Evolutionary conservation across 37 sponge, comb jelly and placozoan genomes (phyloP).

Genomic region (Crambe crambe): DNA sequence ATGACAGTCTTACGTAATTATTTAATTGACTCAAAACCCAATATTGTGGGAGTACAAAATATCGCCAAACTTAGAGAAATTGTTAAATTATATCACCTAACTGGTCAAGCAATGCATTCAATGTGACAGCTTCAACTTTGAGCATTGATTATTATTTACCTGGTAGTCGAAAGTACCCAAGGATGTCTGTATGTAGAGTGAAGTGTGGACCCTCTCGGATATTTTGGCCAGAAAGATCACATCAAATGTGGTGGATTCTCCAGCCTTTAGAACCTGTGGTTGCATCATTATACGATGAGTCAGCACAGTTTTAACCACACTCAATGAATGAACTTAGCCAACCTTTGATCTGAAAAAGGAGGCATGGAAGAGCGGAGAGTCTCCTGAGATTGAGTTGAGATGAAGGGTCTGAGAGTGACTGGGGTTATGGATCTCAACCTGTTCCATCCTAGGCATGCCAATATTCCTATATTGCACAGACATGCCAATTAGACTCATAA

Average conservation of each 20-base stretch:
- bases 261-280: slow-evolving; percentile 39
- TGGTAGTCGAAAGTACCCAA: slow-evolving; percentile 65
- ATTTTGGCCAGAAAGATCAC: slow-evolving; percentile 74
- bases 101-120: too few species aligned
- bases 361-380: slow-evolving; percentile 73
- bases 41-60: too few species aligned
- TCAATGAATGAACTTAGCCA: not conserved
- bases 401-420: slow-evolving; percentile 58
- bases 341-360: slow-evolving; percentile 81
- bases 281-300: not conserved
- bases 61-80: too few species aligned
- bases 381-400: slow-evolving; percentile 85
- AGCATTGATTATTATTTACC: too few species aligned
- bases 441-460: slow-evolving; percentile 66
- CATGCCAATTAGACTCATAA: not conserved
- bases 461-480: slow-evolving; percentile 39
- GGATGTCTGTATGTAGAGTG: slow-evolving; percentile 74
- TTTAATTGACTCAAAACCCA: too few species aligned
- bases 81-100: too few species aligned
- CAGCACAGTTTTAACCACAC: not conserved
- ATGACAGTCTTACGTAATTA: too few species aligned
- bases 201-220: slow-evolving; percentile 43
- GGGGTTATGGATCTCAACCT: slow-evolving; percentile 62
- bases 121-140: too few species aligned
- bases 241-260: slow-evolving; percentile 71